phyloP scores from a whole-genome alignment of 2,797 vertebrate genomes.

The Notamacropus eugenii region DNA sequence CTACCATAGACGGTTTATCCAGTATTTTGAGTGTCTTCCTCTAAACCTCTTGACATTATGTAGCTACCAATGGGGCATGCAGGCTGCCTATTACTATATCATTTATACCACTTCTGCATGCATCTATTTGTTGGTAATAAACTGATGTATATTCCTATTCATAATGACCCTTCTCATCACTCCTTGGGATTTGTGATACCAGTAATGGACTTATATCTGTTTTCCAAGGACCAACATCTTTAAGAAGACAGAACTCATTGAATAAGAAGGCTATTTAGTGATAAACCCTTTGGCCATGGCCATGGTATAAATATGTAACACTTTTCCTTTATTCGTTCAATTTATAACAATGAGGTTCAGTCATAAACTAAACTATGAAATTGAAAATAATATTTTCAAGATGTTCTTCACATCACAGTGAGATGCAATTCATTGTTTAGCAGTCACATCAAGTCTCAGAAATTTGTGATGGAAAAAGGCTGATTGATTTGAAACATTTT shows the following conservation, averaged over 20 bases:
- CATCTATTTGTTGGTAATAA: not conserved
- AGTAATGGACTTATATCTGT: not conserved
- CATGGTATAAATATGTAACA: not conserved
- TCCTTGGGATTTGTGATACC: not conserved
- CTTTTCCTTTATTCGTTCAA: not conserved
- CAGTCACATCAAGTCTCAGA: not conserved
- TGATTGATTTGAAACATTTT: not conserved
- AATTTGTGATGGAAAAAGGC: not conserved
- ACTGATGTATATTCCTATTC: not conserved
- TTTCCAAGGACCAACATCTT: not conserved
- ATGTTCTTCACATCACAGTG: not conserved
- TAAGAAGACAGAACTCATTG: not conserved
- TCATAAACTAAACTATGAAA: not conserved
- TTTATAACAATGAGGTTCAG: not conserved
- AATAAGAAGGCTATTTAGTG: not conserved
- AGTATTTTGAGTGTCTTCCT: not conserved
- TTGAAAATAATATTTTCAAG: not conserved
- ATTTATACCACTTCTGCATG: not conserved
- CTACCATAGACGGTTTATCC: not conserved
- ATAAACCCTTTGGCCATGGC: not conserved
- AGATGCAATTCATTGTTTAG: slow-evolving; percentile 9
- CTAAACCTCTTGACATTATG: not conserved
- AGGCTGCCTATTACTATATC: not conserved
- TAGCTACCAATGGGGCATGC: not conserved
- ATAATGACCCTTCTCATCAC: not conserved